phyloP scores from a whole-genome alignment of 2,888 invertebrate species.

The Callinectes sapidus region DNA sequence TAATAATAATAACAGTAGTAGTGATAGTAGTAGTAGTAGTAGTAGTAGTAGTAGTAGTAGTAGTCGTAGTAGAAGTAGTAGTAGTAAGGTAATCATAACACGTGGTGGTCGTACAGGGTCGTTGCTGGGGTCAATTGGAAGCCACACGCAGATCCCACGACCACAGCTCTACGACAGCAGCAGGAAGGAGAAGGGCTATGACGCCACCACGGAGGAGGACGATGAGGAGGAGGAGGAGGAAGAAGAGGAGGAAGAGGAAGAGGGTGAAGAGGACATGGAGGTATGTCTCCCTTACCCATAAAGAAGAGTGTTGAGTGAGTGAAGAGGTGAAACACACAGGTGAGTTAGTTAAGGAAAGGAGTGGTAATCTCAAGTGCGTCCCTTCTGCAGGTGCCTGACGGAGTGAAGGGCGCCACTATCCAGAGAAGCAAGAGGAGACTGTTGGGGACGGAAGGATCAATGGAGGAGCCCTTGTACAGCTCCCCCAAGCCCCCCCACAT shows the following conservation, averaged over 20 bases:
- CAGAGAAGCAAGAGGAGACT: background rate
- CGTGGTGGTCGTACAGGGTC: constrained; percentile 10
- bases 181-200: background rate
- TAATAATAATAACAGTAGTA: background rate
- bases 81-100: background rate
- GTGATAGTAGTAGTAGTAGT: background rate
- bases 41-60: background rate
- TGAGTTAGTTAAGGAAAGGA: background rate
- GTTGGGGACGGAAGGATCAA: background rate
- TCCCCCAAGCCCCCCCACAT: constrained; percentile 58
- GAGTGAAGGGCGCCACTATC: background rate
- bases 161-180: constrained; percentile 16
- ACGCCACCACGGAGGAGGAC: constrained; percentile 18
- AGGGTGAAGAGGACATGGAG: constrained; percentile 24
- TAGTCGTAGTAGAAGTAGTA: background rate
- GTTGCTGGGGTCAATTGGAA: background rate
- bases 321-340: background rate
- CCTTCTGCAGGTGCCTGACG: constrained; percentile 4
- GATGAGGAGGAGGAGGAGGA: constrained; percentile 49
- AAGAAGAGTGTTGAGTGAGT: background rate
- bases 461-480: constrained; percentile 56
- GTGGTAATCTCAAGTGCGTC: background rate
- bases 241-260: background rate
- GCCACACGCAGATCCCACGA: constrained; percentile 20
- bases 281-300: background rate